Evolutionary conservation across 2,888 invertebrate genomes (phyloP).

Genomic region (Dasysyrphus tricinctus): DNA sequence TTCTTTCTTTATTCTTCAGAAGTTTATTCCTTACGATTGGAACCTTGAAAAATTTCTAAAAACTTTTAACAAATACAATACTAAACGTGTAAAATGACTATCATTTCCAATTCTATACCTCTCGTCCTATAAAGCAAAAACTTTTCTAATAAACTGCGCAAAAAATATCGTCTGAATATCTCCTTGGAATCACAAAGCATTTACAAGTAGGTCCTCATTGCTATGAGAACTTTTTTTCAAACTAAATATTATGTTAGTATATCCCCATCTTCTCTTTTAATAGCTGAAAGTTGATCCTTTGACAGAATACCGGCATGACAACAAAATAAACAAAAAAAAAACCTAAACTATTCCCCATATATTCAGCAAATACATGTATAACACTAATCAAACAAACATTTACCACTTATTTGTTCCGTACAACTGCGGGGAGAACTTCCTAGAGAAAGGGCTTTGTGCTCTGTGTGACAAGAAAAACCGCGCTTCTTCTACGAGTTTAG

Average conservation of each 20-base stretch:
- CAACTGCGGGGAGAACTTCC: conserved; percentile 47
- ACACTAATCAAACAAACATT: conserved; percentile 57
- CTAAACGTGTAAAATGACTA: no score
- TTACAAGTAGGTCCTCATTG: not conserved
- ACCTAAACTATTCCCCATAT: not conserved
- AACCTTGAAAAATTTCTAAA: no score
- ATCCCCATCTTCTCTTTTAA: not conserved
- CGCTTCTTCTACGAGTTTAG: conserved; percentile 3
- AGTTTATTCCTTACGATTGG: no score
- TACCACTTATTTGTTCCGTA: conserved; percentile 69
- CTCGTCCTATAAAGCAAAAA: not conserved
- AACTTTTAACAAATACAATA: no score
- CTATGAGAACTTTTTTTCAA: not conserved
- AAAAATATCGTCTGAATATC: not conserved
- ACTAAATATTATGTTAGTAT: conserved; percentile 37
- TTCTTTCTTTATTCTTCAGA: no score
- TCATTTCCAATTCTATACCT: not conserved
- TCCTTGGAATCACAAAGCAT: not conserved
- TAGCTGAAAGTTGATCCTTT: conserved; percentile 37
- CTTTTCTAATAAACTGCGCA: not conserved
- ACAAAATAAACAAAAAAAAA: not conserved
- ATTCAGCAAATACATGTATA: conserved; percentile 3
- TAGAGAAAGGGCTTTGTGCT: conserved; percentile 37
- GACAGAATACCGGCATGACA: conserved; percentile 44
- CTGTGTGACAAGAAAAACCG: conserved; percentile 24